phyloP scores from a whole-genome alignment of 2,113 vertebrate species.

The Xenopus laevis region DNA sequence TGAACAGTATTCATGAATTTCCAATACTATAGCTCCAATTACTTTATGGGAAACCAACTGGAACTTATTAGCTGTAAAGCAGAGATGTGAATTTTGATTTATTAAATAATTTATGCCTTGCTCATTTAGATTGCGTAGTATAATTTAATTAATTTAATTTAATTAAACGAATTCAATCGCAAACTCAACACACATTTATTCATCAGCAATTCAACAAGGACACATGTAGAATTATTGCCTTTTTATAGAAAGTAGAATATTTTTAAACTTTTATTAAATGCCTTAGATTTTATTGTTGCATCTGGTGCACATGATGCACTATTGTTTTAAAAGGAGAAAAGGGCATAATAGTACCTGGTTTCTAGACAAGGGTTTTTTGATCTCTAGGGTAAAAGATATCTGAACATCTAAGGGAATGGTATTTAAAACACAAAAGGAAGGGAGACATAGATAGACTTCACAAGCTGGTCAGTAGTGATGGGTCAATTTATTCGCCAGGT shows the following conservation, averaged over 20 bases:
- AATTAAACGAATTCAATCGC: slow-evolving; percentile 43
- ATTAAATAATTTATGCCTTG: slow-evolving; percentile 43
- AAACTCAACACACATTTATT: slow-evolving; percentile 34
- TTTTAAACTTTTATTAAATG: no score
- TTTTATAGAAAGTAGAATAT: background rate
- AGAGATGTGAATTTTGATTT: slow-evolving; percentile 37
- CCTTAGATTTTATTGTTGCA: no score
- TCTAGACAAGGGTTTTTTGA: no score
- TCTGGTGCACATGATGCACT: no score
- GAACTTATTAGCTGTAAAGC: slow-evolving; percentile 43
- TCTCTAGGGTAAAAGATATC: no score
- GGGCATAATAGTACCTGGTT: no score
- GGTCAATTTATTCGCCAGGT: no score
- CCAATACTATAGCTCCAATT: slow-evolving; percentile 33
- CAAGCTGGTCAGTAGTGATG: no score
- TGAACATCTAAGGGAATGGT: no score
- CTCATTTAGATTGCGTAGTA: slow-evolving; percentile 41
- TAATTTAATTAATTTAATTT: slow-evolving; percentile 45
- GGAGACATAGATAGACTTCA: no score
- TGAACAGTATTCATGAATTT: slow-evolving; percentile 32
- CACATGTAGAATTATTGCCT: slow-evolving; percentile 23
- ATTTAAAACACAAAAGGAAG: no score
- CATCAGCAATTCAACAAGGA: slow-evolving; percentile 6
- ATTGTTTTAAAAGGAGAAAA: no score
- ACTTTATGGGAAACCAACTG: slow-evolving; percentile 39